Evolutionary conservation across 2,888 invertebrate species (phyloP), one percentile per base, ranked within the genome.

Genomic region (Epirrhoe alternata): DNA sequence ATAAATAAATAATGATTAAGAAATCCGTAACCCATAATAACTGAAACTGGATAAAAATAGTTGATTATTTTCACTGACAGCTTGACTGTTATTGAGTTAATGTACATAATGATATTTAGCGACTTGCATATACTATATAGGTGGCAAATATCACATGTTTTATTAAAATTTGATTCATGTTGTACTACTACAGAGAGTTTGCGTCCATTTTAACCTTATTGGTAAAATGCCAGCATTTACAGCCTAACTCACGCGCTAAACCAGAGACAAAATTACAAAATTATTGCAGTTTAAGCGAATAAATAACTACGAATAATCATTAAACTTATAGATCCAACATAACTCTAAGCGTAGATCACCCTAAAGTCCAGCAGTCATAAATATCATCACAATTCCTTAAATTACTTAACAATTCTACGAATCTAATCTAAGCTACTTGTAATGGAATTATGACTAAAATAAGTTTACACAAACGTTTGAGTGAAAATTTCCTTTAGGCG

Each of bases 311-410:
- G 17, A 38, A 59, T 38, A 66, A 60, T 45, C 10, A 55, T 64
- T 33, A 56, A 50, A 53, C 30, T 51, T 54, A 30, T 52, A 45
- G 17, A 14, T 30, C 35, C 55, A 42, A 55, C 24, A 31, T 14
- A 55, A 57, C 38, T 51, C 30, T 61, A 58, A 62, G 55, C 64
- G 31, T 53, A 52, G 35, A 55, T 55, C 52, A 52, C 42, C 52
- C 30, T 57, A 42, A 56, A 54, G 52, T 62, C 17, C 59, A 65
- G 65, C 63, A 63, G 53, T 69, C 60, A 57, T 56, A 60, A 45
- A 63, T 66, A 61, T 58, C 53, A 66, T 64, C 69, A 64, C 66
- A 69, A 66, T 66, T 69, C 54, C 61, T 66, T 51, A 61, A 6
- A 55, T 47, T 57, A 67, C 47, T 60, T 60, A 35, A 66, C 38